Evolutionary conservation across 2,797 vertebrate species (phyloP).

Genomic region (Tadarida brasiliensis): DNA sequence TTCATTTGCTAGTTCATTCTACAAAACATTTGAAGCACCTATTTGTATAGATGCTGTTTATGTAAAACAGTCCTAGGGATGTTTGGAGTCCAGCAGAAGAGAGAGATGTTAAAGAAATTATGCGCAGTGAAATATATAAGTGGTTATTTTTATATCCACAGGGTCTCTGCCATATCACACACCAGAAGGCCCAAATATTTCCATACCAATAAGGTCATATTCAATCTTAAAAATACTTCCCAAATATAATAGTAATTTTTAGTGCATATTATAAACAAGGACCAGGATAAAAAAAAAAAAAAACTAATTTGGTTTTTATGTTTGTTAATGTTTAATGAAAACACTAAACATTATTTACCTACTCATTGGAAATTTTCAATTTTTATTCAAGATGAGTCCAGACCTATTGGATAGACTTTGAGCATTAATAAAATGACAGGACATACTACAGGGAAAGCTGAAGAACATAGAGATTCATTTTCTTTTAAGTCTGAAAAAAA

Average conservation of each 20-base stretch:
- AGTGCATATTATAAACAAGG: background rate
- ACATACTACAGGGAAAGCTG: background rate
- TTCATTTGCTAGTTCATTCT: background rate
- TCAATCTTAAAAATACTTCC: constrained; percentile 53
- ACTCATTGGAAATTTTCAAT: background rate
- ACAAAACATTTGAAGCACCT: background rate
- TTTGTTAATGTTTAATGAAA: constrained; percentile 44
- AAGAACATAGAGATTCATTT: background rate
- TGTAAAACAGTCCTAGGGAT: background rate
- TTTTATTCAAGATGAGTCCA: background rate
- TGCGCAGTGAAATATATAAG: constrained; percentile 11
- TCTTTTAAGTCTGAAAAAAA: constrained; percentile 34
- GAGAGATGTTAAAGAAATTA: background rate
- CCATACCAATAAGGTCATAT: background rate
- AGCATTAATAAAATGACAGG: constrained; percentile 32
- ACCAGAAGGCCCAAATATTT: constrained; percentile 19
- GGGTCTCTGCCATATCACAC: background rate
- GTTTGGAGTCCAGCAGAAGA: background rate
- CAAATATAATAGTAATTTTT: background rate
- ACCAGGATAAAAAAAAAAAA: background rate
- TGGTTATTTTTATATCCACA: background rate
- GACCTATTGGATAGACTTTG: background rate
- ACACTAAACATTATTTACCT: background rate
- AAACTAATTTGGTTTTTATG: background rate
- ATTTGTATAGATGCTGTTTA: background rate